These are phyloP conservation scores for Oryzias sinensis DNA, from an alignment of 2,797 vertebrate species.

Conservation along the genomic window DNA sequence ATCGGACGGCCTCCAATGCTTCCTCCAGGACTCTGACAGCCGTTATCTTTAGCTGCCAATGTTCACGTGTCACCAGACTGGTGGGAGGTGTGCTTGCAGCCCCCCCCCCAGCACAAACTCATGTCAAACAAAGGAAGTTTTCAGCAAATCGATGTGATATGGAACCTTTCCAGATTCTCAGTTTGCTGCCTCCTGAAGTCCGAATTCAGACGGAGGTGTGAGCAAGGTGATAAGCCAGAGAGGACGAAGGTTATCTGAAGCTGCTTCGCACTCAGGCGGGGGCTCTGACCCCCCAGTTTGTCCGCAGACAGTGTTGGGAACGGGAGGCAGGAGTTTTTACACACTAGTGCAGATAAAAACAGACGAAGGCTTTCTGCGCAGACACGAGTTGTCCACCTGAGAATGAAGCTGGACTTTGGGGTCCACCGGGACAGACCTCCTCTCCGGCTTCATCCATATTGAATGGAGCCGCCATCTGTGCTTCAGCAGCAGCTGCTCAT, in stretches of 20 bases:
- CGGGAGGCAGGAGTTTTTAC: conserved; percentile 43
- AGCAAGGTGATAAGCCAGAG: conserved; percentile 25
- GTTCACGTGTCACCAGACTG: conserved; percentile 65
- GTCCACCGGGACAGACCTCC: conserved; percentile 9
- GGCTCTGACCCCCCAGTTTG: conserved; percentile 35
- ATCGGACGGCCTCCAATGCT: conserved; percentile 66
- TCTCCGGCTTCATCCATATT: conserved; percentile 36
- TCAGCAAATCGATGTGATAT: conserved; percentile 65
- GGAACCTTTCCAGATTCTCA: conserved; percentile 57
- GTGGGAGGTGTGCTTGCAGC: conserved; percentile 56
- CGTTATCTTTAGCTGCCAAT: conserved; percentile 69
- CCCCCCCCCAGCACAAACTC: not conserved
- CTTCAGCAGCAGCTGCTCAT: conserved; percentile 49
- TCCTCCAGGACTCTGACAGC: conserved; percentile 65
- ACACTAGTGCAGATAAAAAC: conserved; percentile 22
- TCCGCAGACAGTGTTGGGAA: conserved; percentile 41
- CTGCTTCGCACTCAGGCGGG: conserved; percentile 25
- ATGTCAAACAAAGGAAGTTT: conserved; percentile 67
- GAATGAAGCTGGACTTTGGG: conserved; percentile 8
- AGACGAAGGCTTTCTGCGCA: too few species aligned
- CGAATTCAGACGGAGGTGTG: conserved; percentile 25
- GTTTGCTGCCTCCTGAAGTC: conserved; percentile 30
- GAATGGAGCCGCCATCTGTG: conserved; percentile 45
- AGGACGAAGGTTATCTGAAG: conserved; percentile 45
- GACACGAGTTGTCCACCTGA: not conserved